These are phyloP conservation scores for Drosophila flavopinicola DNA, from an alignment of 2,888 invertebrate species.

Conservation along the genomic window DNA sequence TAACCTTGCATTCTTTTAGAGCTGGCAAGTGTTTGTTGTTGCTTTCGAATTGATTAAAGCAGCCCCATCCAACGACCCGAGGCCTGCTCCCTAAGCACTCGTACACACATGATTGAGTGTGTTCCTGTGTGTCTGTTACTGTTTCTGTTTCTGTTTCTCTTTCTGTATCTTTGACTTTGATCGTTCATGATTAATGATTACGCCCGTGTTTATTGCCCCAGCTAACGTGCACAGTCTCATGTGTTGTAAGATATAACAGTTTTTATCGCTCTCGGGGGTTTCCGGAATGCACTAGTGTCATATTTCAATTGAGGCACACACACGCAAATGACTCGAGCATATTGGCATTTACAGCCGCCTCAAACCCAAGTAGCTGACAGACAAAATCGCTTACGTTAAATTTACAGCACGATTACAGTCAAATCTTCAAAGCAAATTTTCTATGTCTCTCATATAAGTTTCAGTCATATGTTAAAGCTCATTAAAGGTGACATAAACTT, in stretches of 20 bases:
- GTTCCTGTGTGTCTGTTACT: constrained; percentile 16
- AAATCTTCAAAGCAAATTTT: constrained; percentile 2
- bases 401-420: constrained; percentile 3
- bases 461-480: too few relatives aligned
- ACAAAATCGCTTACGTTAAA: constrained; percentile 23
- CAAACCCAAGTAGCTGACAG: constrained; percentile 14
- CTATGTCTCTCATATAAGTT: neutral
- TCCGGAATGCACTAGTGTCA: constrained; percentile 50
- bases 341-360: constrained; percentile 6
- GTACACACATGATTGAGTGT: constrained; percentile 48
- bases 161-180: constrained; percentile 77
- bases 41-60: constrained; percentile 74
- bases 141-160: constrained; percentile 28
- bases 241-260: constrained; percentile 35
- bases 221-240: constrained; percentile 32
- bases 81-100: constrained; percentile 64
- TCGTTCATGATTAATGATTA: constrained; percentile 76
- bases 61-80: constrained; percentile 53
- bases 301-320: constrained; percentile 56
- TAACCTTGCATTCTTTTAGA: constrained; percentile 70
- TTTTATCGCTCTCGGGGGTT: constrained; percentile 56
- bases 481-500: too few relatives aligned
- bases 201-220: constrained; percentile 72
- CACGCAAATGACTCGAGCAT: constrained; percentile 31
- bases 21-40: constrained; percentile 64